These are phyloP conservation scores for Lithophane ornitopus DNA, from an alignment of 2,888 invertebrate species.

Conservation along the genomic window DNA sequence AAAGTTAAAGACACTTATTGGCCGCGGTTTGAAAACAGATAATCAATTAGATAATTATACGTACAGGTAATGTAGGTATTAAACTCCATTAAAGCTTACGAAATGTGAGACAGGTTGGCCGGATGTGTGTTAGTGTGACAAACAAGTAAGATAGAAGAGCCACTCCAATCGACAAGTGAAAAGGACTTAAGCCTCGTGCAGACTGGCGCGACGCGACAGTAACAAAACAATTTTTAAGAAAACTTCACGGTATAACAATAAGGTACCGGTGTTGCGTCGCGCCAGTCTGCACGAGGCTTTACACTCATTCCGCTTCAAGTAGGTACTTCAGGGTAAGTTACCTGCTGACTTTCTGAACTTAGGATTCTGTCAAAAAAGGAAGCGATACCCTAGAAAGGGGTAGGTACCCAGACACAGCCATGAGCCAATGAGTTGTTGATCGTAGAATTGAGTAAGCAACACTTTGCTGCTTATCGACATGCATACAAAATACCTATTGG, in stretches of 20 bases:
- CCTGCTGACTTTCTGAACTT: background rate
- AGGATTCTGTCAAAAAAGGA: background rate
- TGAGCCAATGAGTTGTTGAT: background rate
- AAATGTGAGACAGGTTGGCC: slow-evolving; percentile 59
- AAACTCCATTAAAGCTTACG: slow-evolving; percentile 60
- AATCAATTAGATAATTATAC: slow-evolving; percentile 64
- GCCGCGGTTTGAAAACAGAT: slow-evolving; percentile 58
- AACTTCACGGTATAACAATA: too few relatives aligned
- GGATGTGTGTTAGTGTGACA: slow-evolving; percentile 52
- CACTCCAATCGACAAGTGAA: background rate
- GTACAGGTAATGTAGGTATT: slow-evolving; percentile 47
- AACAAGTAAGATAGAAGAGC: slow-evolving; percentile 33
- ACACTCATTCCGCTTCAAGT: too few relatives aligned
- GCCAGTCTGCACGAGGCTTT: too few relatives aligned
- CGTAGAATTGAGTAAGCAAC: background rate
- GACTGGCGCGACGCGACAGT: too few relatives aligned
- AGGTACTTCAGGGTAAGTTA: background rate
- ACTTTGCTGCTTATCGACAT: too few relatives aligned
- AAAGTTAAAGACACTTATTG: slow-evolving; percentile 62
- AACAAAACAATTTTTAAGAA: too few relatives aligned
- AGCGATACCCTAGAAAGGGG: background rate
- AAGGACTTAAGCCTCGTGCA: background rate
- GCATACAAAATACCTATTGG: background rate
- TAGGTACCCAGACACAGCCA: background rate
- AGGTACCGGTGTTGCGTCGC: too few relatives aligned